phyloP scores from a whole-genome alignment of 2,888 invertebrate species.

The Leptopilina syphax region DNA sequence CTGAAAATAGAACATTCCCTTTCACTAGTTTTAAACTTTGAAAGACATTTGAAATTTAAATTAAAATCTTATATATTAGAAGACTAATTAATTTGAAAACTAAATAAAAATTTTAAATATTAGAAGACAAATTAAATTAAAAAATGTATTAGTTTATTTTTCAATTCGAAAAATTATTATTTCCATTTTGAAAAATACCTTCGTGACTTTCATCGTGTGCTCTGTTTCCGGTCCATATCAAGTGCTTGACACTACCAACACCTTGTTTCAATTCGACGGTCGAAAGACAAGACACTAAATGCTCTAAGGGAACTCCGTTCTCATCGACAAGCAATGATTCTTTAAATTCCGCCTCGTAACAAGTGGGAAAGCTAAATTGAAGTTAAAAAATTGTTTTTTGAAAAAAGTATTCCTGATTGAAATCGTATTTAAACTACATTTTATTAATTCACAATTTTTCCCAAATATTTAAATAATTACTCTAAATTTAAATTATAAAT shows the following conservation, averaged over 20 bases:
- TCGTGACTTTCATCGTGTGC: constrained; percentile 69
- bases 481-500: no score
- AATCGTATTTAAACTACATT: neutral
- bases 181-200: constrained; percentile 60
- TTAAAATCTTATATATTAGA: no score
- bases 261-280: constrained; percentile 82
- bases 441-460: no score
- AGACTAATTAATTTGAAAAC: no score
- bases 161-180: neutral
- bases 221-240: constrained; percentile 76
- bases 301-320: constrained; percentile 91
- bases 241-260: constrained; percentile 79
- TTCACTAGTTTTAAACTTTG: no score
- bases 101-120: no score
- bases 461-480: no score
- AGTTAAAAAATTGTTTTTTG: constrained; percentile 35
- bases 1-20: constrained; percentile 53
- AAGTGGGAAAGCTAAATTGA: constrained; percentile 84
- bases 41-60: no score
- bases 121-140: no score
- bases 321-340: constrained; percentile 81
- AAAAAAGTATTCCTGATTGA: no score
- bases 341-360: constrained; percentile 87
- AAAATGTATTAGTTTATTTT: no score
- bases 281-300: constrained; percentile 90